Conservation (phyloP, 2,797 vertebrate genomes). For the Sebastes cheni region DNA sequence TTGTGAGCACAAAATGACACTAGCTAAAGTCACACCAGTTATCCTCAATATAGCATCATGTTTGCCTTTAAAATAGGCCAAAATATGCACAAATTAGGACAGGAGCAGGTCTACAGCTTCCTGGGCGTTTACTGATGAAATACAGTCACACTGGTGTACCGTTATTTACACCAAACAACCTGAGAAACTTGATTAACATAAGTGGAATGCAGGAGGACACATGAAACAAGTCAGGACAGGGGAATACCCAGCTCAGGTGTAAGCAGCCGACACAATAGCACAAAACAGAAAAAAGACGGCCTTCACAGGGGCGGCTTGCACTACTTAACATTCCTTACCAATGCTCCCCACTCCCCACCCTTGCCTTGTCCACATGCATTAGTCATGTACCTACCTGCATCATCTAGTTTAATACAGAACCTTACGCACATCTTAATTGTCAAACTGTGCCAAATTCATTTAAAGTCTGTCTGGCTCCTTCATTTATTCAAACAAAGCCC, state of each 20-base stretch:
- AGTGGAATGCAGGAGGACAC: constrained; percentile 23
- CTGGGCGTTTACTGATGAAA: background rate
- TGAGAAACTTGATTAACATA: background rate
- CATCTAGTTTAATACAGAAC: background rate
- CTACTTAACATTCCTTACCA: constrained; percentile 33
- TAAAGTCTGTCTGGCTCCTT: background rate
- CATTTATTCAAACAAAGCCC: background rate
- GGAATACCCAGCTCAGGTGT: constrained; percentile 26
- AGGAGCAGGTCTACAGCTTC: background rate
- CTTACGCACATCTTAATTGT: background rate
- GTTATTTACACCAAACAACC: background rate
- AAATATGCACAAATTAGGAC: constrained; percentile 1
- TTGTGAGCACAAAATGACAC: background rate
- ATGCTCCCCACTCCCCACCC: background rate
- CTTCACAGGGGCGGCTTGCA: background rate
- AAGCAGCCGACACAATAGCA: constrained; percentile 6
- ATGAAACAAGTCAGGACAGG: constrained; percentile 41
- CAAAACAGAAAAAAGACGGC: background rate
- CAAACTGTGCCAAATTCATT: background rate
- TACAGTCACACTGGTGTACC: background rate
- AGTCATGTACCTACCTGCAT: background rate
- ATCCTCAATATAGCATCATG: background rate
- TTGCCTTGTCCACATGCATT: background rate
- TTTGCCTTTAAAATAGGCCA: constrained; percentile 21
- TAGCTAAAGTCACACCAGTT: background rate